phyloP scores from a whole-genome alignment of 2,113 vertebrate genomes.

The Tupaia chinensis region DNA sequence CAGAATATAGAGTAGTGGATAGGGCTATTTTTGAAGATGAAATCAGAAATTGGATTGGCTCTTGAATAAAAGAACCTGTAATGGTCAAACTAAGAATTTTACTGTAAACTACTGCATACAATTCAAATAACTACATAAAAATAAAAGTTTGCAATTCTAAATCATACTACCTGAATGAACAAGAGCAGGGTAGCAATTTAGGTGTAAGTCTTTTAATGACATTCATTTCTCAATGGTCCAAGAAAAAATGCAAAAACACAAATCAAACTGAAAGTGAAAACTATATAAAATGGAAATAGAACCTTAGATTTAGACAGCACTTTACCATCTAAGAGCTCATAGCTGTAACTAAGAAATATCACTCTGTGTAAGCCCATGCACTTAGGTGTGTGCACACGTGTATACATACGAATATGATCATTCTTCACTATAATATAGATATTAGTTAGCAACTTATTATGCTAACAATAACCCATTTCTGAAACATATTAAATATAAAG shows the following conservation, averaged over 20 bases:
- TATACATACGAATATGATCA: background rate
- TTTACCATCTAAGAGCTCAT: background rate
- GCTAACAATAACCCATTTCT: background rate
- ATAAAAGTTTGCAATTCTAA: slow-evolving; percentile 8
- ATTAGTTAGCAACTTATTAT: background rate
- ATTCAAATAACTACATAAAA: slow-evolving; percentile 3
- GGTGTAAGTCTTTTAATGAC: background rate
- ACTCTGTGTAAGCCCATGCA: background rate
- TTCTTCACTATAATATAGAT: slow-evolving; percentile 10
- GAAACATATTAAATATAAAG: slow-evolving; percentile 19
- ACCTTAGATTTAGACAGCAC: background rate
- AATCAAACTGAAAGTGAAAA: slow-evolving; percentile 45
- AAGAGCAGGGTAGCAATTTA: background rate
- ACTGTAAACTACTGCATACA: background rate
- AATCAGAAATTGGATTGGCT: background rate
- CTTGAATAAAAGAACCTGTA: background rate
- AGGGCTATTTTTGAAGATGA: background rate
- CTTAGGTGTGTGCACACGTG: background rate
- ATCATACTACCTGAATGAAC: background rate
- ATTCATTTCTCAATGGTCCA: slow-evolving; percentile 8
- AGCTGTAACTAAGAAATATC: slow-evolving; percentile 27
- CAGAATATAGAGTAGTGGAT: background rate
- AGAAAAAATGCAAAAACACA: slow-evolving; percentile 34
- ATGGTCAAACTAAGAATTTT: background rate
- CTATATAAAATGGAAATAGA: background rate